These are phyloP conservation scores for Acronicta psi DNA, from an alignment of 2,888 invertebrate species.

Conservation along the genomic window DNA sequence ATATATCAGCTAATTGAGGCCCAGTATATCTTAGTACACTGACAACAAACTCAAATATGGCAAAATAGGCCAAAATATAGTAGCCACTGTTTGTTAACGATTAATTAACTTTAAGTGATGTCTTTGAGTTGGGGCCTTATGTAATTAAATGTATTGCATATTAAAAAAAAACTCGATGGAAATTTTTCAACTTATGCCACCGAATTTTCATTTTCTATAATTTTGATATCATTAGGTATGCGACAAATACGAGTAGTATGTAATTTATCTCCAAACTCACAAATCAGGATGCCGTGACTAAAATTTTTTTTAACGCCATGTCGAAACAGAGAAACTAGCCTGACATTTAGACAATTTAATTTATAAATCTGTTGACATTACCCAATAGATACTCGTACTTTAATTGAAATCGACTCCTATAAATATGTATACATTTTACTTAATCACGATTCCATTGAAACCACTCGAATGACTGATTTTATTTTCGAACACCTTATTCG, in stretches of 20 bases:
- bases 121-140: no score
- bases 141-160: no score
- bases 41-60: no score
- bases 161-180: no score
- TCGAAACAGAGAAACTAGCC: slow-evolving; percentile 12
- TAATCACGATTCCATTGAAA: slow-evolving; percentile 47
- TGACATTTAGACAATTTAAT: slow-evolving; percentile 48
- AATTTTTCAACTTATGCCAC: no score
- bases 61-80: no score
- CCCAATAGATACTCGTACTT: slow-evolving; percentile 42
- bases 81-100: no score
- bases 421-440: slow-evolving; percentile 53
- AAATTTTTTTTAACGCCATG: slow-evolving; percentile 39
- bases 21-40: no score
- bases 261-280: slow-evolving; percentile 17
- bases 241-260: neutral
- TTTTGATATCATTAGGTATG: slow-evolving; percentile 4
- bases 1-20: no score
- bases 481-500: slow-evolving; percentile 50
- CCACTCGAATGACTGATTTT: slow-evolving; percentile 50
- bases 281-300: slow-evolving; percentile 38
- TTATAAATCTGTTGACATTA: slow-evolving; percentile 47
- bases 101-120: no score
- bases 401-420: slow-evolving; percentile 54
- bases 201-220: neutral